Percentiles rank a stretch among this genome's conserved stretches.
Evolutionary conservation across 2,888 invertebrate species (phyloP).

Genomic region (Drosophila bunnanda): DNA sequence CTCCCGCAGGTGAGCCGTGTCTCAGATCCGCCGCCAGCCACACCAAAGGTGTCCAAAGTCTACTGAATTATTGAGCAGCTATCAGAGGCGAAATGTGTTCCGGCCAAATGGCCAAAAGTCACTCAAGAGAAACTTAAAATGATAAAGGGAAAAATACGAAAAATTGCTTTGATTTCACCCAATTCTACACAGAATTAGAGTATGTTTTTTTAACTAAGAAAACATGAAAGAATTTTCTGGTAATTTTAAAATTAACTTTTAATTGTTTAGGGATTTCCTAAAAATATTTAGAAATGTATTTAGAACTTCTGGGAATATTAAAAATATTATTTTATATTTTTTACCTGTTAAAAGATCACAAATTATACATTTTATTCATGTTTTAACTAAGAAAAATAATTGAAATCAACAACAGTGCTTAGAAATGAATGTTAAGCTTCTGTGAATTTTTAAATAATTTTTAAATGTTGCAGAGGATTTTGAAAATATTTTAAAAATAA

Average conservation of each 20-base stretch:
- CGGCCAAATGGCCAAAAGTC: slow-evolving; percentile 8
- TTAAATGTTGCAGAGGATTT: neutral
- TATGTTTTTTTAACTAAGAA: neutral
- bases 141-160: neutral
- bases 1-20: slow-evolving; percentile 10
- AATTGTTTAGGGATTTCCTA: neutral
- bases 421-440: neutral
- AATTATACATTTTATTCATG: no score
- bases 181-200: neutral
- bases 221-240: neutral
- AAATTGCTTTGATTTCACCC: neutral
- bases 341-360: no score
- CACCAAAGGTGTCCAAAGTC: slow-evolving; percentile 35
- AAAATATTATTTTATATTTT: no score
- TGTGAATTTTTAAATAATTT: neutral
- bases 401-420: neutral
- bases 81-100: slow-evolving; percentile 9
- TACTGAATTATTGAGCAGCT: slow-evolving; percentile 44
- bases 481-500: neutral
- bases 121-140: neutral
- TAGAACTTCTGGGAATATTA: no score
- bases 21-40: slow-evolving; percentile 22
- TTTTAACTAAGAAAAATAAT: neutral
- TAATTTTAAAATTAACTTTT: neutral
- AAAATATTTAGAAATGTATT: neutral